Conservation (phyloP, 2,113 vertebrate species). For the Oryzias melastigma region DNA sequence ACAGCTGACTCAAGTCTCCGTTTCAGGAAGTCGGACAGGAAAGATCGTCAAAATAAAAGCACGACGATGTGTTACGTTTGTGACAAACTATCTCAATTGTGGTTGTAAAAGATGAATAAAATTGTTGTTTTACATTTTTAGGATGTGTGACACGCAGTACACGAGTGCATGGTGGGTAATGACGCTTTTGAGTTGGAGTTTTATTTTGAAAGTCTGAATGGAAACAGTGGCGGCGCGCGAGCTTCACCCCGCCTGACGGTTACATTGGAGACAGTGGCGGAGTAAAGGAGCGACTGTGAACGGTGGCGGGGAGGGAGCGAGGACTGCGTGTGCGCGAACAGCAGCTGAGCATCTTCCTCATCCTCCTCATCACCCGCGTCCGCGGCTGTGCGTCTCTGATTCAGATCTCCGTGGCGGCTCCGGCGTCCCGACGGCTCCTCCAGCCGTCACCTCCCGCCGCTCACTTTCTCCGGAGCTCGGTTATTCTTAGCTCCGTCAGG, state of each 20-base stretch:
- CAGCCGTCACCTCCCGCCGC: conserved; percentile 52
- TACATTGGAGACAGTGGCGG: conserved; percentile 58
- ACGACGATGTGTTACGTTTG: too few relatives aligned
- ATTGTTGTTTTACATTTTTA: too few relatives aligned
- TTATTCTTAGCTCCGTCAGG: conserved; percentile 63
- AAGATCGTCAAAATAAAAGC: conserved; percentile 44
- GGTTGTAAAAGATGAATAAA: too few relatives aligned
- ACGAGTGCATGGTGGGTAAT: too few relatives aligned
- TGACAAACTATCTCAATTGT: too few relatives aligned
- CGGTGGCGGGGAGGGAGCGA: conserved; percentile 63
- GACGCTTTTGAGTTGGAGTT: background rate
- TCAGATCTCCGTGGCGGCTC: conserved; percentile 61
- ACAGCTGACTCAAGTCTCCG: conserved; percentile 38
- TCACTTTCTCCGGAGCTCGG: conserved; percentile 63
- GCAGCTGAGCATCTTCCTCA: conserved; percentile 60
- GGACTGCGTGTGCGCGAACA: conserved; percentile 64
- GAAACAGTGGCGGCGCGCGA: background rate
- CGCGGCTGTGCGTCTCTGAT: conserved; percentile 51
- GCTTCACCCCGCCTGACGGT: conserved; percentile 40
- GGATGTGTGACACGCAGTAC: too few relatives aligned
- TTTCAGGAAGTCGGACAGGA: conserved; percentile 27
- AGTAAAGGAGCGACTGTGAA: conserved; percentile 60
- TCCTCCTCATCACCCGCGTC: conserved; percentile 47
- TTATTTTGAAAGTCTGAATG: conserved; percentile 49
- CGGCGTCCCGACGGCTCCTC: conserved; percentile 64